Conservation (phyloP, 2,888 invertebrate species). For the Lampropteryx suffumata region DNA sequence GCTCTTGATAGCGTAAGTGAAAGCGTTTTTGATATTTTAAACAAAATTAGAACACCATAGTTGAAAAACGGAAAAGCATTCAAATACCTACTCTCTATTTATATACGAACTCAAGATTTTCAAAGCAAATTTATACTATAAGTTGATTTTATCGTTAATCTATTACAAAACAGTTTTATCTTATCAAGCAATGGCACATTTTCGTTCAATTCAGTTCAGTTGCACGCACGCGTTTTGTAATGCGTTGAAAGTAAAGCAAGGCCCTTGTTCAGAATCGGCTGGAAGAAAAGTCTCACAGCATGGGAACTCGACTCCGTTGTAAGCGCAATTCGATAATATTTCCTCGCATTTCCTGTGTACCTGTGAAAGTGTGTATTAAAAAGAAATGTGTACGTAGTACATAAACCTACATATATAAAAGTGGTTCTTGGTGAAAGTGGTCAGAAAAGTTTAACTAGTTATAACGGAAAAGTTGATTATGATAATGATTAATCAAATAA, state of each 20-base stretch:
- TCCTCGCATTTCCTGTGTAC: constrained; percentile 70
- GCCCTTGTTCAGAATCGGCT: constrained; percentile 77
- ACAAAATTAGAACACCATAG: no score
- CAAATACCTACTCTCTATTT: no score
- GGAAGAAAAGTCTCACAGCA: constrained; percentile 75
- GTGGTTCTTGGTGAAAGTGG: no score
- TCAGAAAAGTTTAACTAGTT: no score
- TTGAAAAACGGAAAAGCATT: no score
- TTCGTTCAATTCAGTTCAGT: constrained; percentile 5
- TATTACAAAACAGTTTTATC: constrained; percentile 22
- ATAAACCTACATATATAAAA: no score
- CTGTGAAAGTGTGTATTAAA: constrained; percentile 42
- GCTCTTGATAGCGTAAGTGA: no score
- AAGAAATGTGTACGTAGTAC: no score
- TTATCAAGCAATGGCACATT: constrained; percentile 19
- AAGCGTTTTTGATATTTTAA: no score
- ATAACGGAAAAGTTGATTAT: no score
- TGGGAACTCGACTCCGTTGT: constrained; percentile 67
- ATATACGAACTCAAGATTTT: no score
- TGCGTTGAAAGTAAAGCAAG: constrained; percentile 81
- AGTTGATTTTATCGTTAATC: constrained; percentile 37
- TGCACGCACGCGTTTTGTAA: constrained; percentile 68
- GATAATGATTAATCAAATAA: neutral
- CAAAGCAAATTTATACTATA: no score
- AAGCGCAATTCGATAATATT: constrained; percentile 71